These are phyloP conservation scores for Ochropleura leucogaster DNA, from an alignment of 2,888 invertebrate genomes.

Conservation along the genomic window DNA sequence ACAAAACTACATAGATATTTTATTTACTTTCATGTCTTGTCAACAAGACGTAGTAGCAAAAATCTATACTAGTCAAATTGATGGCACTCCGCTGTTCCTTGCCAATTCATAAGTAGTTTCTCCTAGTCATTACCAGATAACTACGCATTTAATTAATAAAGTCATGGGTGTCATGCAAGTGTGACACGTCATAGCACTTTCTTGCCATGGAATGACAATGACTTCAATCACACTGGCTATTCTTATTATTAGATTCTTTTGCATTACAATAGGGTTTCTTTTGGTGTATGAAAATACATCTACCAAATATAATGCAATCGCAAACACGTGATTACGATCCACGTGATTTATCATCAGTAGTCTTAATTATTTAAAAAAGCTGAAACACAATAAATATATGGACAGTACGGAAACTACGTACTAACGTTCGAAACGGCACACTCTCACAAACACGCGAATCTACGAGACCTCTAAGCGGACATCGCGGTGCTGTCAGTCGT, in stretches of 20 bases:
- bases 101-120: constrained; percentile 20
- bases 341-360: background rate
- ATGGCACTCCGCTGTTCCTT: background rate
- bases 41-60: no score
- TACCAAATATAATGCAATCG: background rate
- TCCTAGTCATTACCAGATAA: background rate
- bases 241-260: background rate
- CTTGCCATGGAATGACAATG: constrained; percentile 8
- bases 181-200: background rate
- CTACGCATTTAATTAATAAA: constrained; percentile 13
- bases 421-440: no score
- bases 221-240: no score
- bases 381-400: no score
- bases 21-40: no score
- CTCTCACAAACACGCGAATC: no score
- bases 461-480: no score
- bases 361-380: no score
- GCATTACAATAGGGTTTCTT: background rate
- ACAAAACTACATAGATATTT: no score
- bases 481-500: no score
- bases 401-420: no score
- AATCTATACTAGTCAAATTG: background rate
- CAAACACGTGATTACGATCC: background rate
- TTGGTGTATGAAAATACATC: background rate
- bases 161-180: background rate